These are phyloP conservation scores for Sylvicapra grimmia DNA, from an alignment of 2,113 vertebrate genomes.

Conservation along the genomic window DNA sequence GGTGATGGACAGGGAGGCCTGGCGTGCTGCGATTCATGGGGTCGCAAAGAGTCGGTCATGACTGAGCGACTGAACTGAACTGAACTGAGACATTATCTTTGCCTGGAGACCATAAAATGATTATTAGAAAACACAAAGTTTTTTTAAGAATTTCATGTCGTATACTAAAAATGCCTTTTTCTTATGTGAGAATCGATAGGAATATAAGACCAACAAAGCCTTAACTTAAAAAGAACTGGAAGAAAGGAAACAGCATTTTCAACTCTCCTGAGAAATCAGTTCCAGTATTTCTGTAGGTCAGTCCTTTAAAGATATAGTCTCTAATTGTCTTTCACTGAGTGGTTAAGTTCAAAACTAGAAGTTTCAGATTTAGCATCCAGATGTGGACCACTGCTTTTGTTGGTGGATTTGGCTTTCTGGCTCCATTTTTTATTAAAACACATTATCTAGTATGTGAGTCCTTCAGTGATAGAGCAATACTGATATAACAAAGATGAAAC, in stretches of 20 bases:
- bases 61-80: no score
- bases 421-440: slow-evolving; percentile 17
- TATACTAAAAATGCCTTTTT: background rate
- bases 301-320: background rate
- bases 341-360: background rate
- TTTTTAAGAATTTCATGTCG: background rate
- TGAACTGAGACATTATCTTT: background rate
- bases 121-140: background rate
- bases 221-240: background rate
- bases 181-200: background rate
- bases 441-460: slow-evolving; percentile 9
- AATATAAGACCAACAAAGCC: background rate
- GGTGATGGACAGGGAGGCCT: no score
- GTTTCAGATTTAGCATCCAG: background rate
- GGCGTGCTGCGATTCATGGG: no score
- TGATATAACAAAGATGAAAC: slow-evolving; percentile 35
- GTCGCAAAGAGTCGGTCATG: no score
- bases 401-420: background rate
- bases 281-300: background rate
- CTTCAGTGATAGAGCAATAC: background rate
- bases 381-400: background rate
- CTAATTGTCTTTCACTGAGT: background rate
- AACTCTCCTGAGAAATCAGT: background rate
- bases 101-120: background rate
- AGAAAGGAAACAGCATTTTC: background rate